Conservation (phyloP, 2,888 invertebrate genomes). For the Beris morrisii region DNA sequence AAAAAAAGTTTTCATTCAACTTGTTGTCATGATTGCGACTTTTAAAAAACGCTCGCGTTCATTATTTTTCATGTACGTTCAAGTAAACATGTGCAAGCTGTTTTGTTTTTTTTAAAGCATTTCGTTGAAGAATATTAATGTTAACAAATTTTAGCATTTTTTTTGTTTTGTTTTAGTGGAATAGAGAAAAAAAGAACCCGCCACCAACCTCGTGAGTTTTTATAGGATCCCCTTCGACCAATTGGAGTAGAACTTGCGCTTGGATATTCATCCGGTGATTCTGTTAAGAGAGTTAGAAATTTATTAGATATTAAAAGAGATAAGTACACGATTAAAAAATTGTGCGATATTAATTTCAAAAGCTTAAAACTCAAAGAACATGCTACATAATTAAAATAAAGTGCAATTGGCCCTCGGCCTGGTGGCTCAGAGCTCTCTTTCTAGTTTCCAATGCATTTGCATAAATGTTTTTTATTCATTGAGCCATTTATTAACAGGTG, state of each 20-base stretch:
- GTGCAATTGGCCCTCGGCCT: no score
- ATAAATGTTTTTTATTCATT: no score
- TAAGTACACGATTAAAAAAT: neutral
- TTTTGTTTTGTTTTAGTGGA: neutral
- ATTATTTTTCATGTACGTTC: neutral
- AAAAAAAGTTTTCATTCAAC: constrained; percentile 1
- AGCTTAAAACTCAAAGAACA: constrained; percentile 9
- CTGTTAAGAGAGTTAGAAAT: constrained; percentile 44
- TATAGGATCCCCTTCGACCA: constrained; percentile 83
- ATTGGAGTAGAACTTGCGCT: constrained; percentile 66
- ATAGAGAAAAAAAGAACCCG: constrained; percentile 41
- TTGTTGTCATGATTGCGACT: neutral
- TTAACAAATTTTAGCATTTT: constrained; percentile 10
- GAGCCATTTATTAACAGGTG: no score
- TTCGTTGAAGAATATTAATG: constrained; percentile 40
- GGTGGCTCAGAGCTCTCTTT: no score
- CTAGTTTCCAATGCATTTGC: no score
- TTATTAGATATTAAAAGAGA: neutral
- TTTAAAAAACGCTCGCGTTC: neutral
- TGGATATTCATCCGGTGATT: constrained; percentile 57
- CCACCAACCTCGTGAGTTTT: constrained; percentile 80
- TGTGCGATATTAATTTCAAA: constrained; percentile 1
- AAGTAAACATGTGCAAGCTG: constrained; percentile 8
- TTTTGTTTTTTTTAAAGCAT: constrained; percentile 24
- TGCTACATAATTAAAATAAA: no score